Percentiles rank a stretch among this genome's conserved stretches.
phyloP scores from a whole-genome alignment of 2,797 vertebrate species.

The Epinephelus malabaricus region DNA sequence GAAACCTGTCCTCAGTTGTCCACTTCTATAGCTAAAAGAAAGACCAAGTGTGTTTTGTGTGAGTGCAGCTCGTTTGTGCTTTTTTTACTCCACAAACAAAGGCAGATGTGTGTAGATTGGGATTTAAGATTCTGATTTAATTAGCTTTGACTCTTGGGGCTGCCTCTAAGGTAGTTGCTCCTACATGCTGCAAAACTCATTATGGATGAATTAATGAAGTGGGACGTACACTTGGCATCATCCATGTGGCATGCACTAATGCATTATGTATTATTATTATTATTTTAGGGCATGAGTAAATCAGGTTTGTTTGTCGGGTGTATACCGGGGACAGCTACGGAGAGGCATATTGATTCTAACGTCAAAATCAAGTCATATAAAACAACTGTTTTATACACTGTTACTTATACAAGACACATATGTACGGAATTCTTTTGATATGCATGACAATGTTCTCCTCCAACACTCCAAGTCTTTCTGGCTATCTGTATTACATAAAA shows the following conservation, averaged over 20 bases:
- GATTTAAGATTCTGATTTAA: slow-evolving; percentile 84
- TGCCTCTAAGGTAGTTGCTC: slow-evolving; percentile 81
- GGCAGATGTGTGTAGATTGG: slow-evolving; percentile 77
- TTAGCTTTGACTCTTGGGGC: slow-evolving; percentile 79
- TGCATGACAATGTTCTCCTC: slow-evolving; percentile 31
- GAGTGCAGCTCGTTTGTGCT: slow-evolving; percentile 43
- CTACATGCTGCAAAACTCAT: slow-evolving; percentile 83
- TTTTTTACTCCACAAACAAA: slow-evolving; percentile 77
- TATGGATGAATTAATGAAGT: slow-evolving; percentile 86
- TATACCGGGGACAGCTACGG: slow-evolving; percentile 44
- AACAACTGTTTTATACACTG: slow-evolving; percentile 3
- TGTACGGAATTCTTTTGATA: slow-evolving; percentile 19
- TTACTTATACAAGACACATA: neutral
- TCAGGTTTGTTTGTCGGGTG: slow-evolving; percentile 64
- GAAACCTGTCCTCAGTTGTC: slow-evolving; percentile 14
- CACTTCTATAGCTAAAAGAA: slow-evolving; percentile 7
- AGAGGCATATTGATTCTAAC: slow-evolving; percentile 42
- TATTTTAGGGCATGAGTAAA: slow-evolving; percentile 70
- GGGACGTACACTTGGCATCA: slow-evolving; percentile 81
- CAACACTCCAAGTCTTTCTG: neutral
- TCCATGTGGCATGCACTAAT: slow-evolving; percentile 77
- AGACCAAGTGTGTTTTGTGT: slow-evolving; percentile 27
- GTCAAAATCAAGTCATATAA: slow-evolving; percentile 14
- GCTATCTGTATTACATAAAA: slow-evolving; percentile 15
- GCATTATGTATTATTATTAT: slow-evolving; percentile 83